phyloP scores from a whole-genome alignment of 2,888 invertebrate species.

The Drosophila neonasuta region DNA sequence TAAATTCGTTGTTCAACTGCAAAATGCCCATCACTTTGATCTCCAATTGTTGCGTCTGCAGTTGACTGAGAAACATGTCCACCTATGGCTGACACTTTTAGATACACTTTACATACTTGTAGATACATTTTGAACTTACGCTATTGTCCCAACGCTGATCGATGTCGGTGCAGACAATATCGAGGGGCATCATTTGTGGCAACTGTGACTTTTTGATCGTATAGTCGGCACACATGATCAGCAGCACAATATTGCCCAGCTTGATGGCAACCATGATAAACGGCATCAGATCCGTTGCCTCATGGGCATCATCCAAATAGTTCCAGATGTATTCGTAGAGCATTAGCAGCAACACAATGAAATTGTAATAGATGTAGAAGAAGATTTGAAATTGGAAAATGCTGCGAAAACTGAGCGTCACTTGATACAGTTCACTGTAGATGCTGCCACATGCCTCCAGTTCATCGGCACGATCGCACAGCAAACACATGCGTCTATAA shows the following conservation, averaged over 20 bases:
- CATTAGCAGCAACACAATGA: conserved; percentile 67
- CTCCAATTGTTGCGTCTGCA: conserved; percentile 65
- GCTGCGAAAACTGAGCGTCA: conserved; percentile 58
- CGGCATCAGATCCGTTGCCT: conserved; percentile 31
- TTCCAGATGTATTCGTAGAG: conserved; percentile 66
- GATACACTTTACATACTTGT: too few species aligned
- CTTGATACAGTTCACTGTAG: conserved; percentile 65
- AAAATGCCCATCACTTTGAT: conserved; percentile 74
- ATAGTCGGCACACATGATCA: conserved; percentile 71
- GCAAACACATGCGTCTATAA: conserved; percentile 65
- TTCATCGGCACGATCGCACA: conserved; percentile 72
- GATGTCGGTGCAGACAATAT: conserved; percentile 71
- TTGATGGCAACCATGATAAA: conserved; percentile 57
- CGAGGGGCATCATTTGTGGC: conserved; percentile 66
- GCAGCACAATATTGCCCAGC: conserved; percentile 61
- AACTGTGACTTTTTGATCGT: conserved; percentile 61
- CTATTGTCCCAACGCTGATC: conserved; percentile 77
- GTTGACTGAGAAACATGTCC: conserved; percentile 64
- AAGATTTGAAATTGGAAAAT: conserved; percentile 76
- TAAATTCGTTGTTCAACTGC: conserved; percentile 70
- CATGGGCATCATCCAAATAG: conserved; percentile 45
- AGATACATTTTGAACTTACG: conserved; percentile 56
- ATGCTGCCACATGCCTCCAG: conserved; percentile 65
- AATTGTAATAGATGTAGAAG: conserved; percentile 74
- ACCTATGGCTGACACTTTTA: conserved; percentile 27